A percentile compares a stretch with the other conserved stretches of the same genome.
Evolutionary conservation across 2,797 vertebrate genomes (phyloP).

Genomic region (Thripadectes ignobilis): DNA sequence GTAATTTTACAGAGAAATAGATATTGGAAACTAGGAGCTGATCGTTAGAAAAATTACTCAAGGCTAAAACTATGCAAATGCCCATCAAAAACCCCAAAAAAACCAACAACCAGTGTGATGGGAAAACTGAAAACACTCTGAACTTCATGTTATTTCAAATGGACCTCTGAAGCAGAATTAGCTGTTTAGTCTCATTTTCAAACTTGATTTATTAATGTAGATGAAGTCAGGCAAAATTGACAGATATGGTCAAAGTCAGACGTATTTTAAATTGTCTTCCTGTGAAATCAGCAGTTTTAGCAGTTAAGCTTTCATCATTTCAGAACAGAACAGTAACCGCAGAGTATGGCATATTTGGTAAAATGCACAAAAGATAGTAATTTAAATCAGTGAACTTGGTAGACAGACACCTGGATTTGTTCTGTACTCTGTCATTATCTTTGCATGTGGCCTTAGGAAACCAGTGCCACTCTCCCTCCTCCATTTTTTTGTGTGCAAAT

Average conservation of each 20-base stretch:
- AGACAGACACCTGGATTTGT: neutral
- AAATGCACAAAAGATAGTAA: neutral
- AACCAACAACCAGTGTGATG: neutral
- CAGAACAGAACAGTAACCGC: neutral
- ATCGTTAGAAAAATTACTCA: constrained; percentile 5
- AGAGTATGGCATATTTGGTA: neutral
- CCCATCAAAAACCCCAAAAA: neutral
- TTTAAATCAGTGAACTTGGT: neutral
- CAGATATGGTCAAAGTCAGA: neutral
- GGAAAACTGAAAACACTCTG: neutral
- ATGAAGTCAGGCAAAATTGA: neutral
- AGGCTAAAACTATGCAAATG: neutral
- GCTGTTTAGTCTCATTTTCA: constrained; percentile 8
- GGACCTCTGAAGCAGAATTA: neutral
- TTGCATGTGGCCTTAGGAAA: neutral
- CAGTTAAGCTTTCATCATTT: neutral
- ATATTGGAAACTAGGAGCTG: neutral
- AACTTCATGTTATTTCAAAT: neutral
- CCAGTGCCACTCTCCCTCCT: neutral
- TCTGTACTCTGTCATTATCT: neutral
- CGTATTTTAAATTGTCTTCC: neutral
- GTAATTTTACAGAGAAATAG: constrained; percentile 16
- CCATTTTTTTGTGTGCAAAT: neutral
- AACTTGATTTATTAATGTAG: neutral
- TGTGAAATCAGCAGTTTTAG: neutral